These are phyloP conservation scores for Anthoscopus minutus DNA, from an alignment of 2,113 vertebrate genomes.

Conservation along the genomic window DNA sequence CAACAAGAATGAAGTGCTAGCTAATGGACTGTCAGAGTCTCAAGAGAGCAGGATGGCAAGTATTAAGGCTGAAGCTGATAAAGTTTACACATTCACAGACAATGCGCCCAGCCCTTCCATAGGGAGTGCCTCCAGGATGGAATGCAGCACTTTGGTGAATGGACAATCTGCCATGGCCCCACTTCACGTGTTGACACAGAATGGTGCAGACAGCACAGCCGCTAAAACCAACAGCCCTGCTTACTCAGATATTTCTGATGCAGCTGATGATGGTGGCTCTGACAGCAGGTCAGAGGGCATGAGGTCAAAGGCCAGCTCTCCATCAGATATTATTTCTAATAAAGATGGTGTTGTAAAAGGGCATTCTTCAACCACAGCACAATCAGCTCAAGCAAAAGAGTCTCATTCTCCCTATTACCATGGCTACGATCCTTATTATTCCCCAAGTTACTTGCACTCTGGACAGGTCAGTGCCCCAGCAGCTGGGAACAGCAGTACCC, in stretches of 20 bases:
- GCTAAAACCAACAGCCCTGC: slow-evolving; percentile 95
- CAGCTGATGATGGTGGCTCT: slow-evolving; percentile 89
- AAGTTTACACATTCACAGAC: slow-evolving; percentile 98
- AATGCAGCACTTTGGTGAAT: slow-evolving; percentile 80
- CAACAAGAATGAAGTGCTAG: slow-evolving; percentile 85
- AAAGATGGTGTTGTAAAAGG: slow-evolving; percentile 81
- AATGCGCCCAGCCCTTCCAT: slow-evolving; percentile 98
- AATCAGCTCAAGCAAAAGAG: slow-evolving; percentile 79
- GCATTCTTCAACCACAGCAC: slow-evolving; percentile 72
- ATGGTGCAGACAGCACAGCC: slow-evolving; percentile 70
- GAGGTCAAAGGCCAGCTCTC: slow-evolving; percentile 85
- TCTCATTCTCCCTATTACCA: slow-evolving; percentile 90
- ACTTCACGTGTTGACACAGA: slow-evolving; percentile 75
- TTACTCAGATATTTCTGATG: slow-evolving; percentile 97
- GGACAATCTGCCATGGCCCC: slow-evolving; percentile 75
- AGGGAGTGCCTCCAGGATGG: slow-evolving; percentile 86
- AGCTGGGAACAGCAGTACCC: slow-evolving; percentile 73
- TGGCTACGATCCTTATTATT: slow-evolving; percentile 92
- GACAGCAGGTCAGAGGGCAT: slow-evolving; percentile 87
- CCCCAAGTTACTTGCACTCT: slow-evolving; percentile 87
- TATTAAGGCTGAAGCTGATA: slow-evolving; percentile 96
- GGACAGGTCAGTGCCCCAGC: slow-evolving; percentile 76
- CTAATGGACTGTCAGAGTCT: slow-evolving; percentile 84
- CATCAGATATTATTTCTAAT: slow-evolving; percentile 79
- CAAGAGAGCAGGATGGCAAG: slow-evolving; percentile 98